Evolutionary conservation across 2,113 vertebrate genomes (phyloP).

Genomic region (Astatoreochromis straeleni): DNA sequence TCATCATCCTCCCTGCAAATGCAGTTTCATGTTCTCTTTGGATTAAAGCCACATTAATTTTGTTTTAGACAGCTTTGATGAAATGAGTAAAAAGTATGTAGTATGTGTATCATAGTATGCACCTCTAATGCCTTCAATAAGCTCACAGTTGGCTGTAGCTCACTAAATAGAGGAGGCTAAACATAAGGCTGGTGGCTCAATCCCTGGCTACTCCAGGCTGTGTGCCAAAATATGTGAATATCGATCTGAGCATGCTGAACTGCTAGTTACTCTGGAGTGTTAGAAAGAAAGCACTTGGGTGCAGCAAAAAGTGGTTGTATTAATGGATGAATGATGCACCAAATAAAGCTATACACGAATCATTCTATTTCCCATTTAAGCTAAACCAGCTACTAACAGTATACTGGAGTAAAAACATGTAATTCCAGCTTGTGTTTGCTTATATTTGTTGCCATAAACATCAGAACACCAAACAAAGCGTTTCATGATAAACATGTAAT

Average conservation of each 20-base stretch:
- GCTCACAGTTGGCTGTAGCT: not conserved
- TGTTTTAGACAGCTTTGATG: not conserved
- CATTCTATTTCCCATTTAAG: not conserved
- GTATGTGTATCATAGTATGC: not conserved
- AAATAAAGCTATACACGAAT: not conserved
- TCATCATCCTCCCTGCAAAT: not conserved
- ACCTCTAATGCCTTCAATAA: not conserved
- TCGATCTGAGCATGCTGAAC: not conserved
- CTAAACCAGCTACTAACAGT: not conserved
- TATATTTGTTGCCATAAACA: not conserved
- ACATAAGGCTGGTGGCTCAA: not conserved
- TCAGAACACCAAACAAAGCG: not conserved
- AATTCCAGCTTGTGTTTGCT: not conserved
- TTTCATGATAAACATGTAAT: not conserved
- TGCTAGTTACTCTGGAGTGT: not conserved
- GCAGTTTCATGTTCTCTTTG: not conserved
- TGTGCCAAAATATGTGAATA: not conserved
- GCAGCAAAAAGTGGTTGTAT: not conserved
- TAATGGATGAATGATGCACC: not conserved
- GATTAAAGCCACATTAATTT: not conserved
- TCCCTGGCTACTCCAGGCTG: not conserved
- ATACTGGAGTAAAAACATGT: not conserved
- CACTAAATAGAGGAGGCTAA: not conserved
- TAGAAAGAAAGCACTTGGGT: not conserved
- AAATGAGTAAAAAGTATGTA: not conserved